Evolutionary conservation across 2,797 vertebrate genomes (phyloP), one percentile per base, ranked within the genome.

Genomic region (Acrocephalus scirpaceus): DNA sequence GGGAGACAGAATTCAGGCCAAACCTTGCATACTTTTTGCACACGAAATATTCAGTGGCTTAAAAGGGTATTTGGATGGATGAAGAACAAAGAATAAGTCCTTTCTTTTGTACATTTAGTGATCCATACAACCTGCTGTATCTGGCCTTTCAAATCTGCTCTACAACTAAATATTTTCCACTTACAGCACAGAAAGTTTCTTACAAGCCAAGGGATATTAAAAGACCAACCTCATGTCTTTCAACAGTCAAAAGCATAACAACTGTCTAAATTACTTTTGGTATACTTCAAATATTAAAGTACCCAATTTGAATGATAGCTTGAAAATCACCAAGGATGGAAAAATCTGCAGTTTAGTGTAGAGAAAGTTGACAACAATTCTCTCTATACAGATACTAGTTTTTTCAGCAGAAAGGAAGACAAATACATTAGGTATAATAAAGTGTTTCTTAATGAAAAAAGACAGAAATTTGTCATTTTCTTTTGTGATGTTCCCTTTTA

Each of bases 161-260:
- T 53, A 32, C 54, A 94, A 91, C 30, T 86, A 58, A 78, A 10
- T 61, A 79, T 72, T 92, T 96, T 89, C 84, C 73, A 86, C 27
- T 91, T 65, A 61, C 8, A 92, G 54, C 16, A 51, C 36, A 53
- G 19, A 44, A 77, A 51, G 32, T 44, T 95, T 96, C 86, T 76
- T 48, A 45, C 21, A 92, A 93, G 9, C n/a, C 54, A 93, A 56
- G 11, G 13, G 29, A 71, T 83, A 90, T 54, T 90, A 87, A 93
- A 62, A 15, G 36, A 66, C 40, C 61, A 75, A 25, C 53, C 23
- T 88, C 82, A 22, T 15, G 10, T 74, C 89, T 88, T 96, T 90
- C 4, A 7, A 45, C n/a, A 64, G 75, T 84, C 38, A 71, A 50
- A 94, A 91, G 12, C 38, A 58, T 40, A 92, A 95, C 58, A 44